phyloP scores from a whole-genome alignment of 2,888 invertebrate genomes.

The Branchipolynoe longqiensis region DNA sequence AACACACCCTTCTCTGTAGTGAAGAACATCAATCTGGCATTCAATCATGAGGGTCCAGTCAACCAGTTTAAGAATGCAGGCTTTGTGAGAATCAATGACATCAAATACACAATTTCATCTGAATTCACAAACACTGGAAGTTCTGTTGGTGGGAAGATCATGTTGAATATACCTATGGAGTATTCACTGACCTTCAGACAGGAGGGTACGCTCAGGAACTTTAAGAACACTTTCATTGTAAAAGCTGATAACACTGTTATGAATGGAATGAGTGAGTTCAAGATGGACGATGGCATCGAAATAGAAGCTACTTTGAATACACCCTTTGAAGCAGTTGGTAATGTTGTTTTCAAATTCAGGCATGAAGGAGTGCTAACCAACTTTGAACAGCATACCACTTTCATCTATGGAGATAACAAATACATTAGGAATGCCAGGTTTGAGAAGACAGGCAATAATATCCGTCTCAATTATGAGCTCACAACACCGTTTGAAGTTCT shows the following conservation, averaged over 20 bases:
- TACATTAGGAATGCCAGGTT: constrained; percentile 39
- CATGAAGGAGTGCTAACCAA: constrained; percentile 46
- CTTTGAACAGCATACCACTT: constrained; percentile 45
- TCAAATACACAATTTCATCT: background rate
- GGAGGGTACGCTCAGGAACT: constrained; percentile 38
- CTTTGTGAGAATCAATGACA: constrained; percentile 56
- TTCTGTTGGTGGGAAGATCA: background rate
- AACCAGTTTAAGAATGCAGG: constrained; percentile 60
- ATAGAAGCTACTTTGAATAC: constrained; percentile 1
- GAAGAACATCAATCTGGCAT: constrained; percentile 1
- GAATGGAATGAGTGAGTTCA: constrained; percentile 7
- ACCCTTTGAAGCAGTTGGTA: background rate
- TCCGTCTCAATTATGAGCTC: constrained; percentile 20
- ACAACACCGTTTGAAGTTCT: constrained; percentile 54
- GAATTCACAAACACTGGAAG: background rate
- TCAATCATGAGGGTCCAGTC: constrained; percentile 57
- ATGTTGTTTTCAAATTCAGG: constrained; percentile 11
- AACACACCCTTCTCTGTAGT: constrained; percentile 31
- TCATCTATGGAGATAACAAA: background rate
- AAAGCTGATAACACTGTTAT: constrained; percentile 6
- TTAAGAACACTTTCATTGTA: constrained; percentile 51
- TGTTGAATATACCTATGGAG: background rate
- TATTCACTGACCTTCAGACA: constrained; percentile 39
- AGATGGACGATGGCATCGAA: constrained; percentile 21
- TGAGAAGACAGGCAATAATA: constrained; percentile 12